Base-by-base conservation (phyloP, 2,113 vertebrate genomes). In the Cathartes aura region DNA sequence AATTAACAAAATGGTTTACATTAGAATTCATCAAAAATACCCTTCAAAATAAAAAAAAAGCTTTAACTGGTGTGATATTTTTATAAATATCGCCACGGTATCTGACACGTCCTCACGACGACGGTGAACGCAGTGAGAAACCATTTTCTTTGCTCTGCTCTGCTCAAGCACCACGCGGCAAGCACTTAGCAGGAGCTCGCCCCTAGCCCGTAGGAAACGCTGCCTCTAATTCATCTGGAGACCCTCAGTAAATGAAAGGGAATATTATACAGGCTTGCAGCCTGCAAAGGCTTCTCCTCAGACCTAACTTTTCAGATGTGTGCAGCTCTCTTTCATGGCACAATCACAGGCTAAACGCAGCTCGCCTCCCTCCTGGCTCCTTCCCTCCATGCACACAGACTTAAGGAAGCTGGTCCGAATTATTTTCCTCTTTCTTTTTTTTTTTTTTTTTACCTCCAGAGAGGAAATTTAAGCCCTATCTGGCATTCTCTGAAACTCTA, bases 1-100 rank as follows among this genome's bases (percentile, higher is more conserved):
- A 94, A 97, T 97, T 94, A 97, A 94, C 91, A 94, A 92, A 96
- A 96, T 48, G 75, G 15, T 94, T 95, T 92, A 63, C 67, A 93
- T 90, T 83, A 91, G 88, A 92, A 96, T 96, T 96, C 72, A 92
- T 86, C 67, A 95, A 70, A 88, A 97, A 64, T 5, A 40, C 70
- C 72, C 79, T 91, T 95, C 76, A 74, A 79, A 94, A n/a, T 9
- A 14, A 47, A n/a, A 43, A 29, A 36, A 14, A 29, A 8, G 30
- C 75, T 42, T 22, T 32, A 12, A 38, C 23, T 3, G 5, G 53
- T 16, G 50, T 22, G 73, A 24, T 79, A 14, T 76, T 89, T 75
- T 47, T 80, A 15, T 38, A 13, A 8, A 74, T 55, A 78, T 36
- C 15, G 6, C 60, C 73, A 17, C 64, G 1, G 0, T 30, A 4